Evolutionary conservation across 2,113 vertebrate genomes (phyloP), one percentile per base, ranked within the genome.

Genomic region (Percopsis transmontana): DNA sequence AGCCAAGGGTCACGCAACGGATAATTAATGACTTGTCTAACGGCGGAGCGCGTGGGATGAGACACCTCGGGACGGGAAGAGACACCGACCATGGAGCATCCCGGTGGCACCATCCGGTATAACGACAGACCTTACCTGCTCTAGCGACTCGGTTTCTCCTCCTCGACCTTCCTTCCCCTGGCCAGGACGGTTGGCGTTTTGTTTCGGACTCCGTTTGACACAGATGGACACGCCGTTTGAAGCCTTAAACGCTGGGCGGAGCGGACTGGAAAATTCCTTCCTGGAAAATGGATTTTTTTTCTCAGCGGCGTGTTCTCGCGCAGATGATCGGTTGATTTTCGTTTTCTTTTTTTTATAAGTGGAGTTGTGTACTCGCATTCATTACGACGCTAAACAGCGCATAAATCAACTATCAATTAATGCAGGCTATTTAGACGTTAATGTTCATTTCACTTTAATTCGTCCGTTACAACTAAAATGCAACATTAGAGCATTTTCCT

Each of bases 121-220:
- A 65, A 66, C 67, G 64, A 65, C 76, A 85, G 77, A 87, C 59
- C 88, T 92, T 95, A 96, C 94, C 93, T 94, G 91, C 79, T 76
- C 74, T 75, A 68, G 55, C 63, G 13, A n/a, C 58, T 61, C 21
- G 10, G 48, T 10, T 14, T 57, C 51, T n/a, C 27, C 27, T 9
- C 27, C 15, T 38, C 54, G n/a, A 12, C 1, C 33, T 38, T 11
- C n/a, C 15, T 19, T 33, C 68, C 68, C 47, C 48, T 51, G 48
- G 48, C n/a, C 20, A 19, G 2, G 51, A 21, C 20, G 20, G 14
- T 20, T 10, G 24, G 59, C 51, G 42, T 33, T 33, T 18, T 52
- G 52, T 68, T 74, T 55, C 33, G 70, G 76, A 76, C 62, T 48
- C 64, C 52, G 54, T 53, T 24, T 52, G 50, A 63, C 50, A 64